These are phyloP conservation scores for Isotomurus palustris DNA, from an alignment of 2,888 invertebrate genomes.

Conservation along the genomic window DNA sequence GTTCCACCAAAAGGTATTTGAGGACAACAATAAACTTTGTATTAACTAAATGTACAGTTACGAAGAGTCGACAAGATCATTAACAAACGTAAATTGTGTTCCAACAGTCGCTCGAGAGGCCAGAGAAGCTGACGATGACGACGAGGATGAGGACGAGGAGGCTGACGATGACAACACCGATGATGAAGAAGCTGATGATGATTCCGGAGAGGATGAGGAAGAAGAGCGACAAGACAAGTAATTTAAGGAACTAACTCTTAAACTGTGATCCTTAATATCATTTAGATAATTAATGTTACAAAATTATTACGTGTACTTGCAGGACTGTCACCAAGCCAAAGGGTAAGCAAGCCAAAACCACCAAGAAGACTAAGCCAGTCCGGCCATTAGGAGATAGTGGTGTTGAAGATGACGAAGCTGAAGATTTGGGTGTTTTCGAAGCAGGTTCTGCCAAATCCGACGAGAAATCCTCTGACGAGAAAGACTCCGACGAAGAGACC, in stretches of 20 bases:
- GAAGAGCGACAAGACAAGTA: conserved; percentile 15
- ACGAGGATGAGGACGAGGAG: conserved; percentile 38
- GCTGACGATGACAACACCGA: conserved; percentile 41
- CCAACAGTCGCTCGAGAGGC: conserved; percentile 26
- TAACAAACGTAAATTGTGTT: not conserved
- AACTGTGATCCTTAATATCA: too few species aligned
- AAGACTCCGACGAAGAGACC: conserved; percentile 32
- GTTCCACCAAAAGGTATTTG: conserved; percentile 9
- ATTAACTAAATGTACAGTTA: too few species aligned
- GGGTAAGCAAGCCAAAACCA: conserved; percentile 21
- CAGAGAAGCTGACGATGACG: conserved; percentile 32
- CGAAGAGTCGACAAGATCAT: too few species aligned
- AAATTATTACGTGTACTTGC: not conserved
- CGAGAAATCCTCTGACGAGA: conserved; percentile 34
- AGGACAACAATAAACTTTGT: not conserved
- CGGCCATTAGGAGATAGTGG: conserved; percentile 42
- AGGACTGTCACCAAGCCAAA: conserved; percentile 22
- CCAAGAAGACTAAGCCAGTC: conserved; percentile 37
- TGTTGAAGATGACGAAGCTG: conserved; percentile 46
- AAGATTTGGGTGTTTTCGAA: conserved; percentile 44
- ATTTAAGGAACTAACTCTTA: not conserved
- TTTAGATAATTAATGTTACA: too few species aligned
- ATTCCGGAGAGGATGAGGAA: conserved; percentile 39
- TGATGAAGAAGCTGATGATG: conserved; percentile 44
- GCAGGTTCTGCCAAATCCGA: conserved; percentile 40